These are phyloP conservation scores for Myotis findleyi DNA, from an alignment of 2,797 vertebrate genomes.

Conservation along the genomic window DNA sequence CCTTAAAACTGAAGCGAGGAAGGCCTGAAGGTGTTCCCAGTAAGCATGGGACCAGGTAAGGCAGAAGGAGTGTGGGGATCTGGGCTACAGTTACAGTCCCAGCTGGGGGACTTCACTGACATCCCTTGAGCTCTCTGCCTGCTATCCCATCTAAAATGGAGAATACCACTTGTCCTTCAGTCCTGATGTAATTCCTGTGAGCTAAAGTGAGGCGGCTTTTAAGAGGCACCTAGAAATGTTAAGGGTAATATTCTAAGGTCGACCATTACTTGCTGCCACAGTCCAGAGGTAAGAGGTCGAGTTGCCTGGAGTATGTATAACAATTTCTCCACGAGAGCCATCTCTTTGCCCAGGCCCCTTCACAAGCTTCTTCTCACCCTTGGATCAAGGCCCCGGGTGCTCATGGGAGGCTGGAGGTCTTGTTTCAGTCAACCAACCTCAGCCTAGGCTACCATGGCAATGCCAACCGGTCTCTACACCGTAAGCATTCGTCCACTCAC, in stretches of 20 bases:
- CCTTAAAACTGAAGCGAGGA: not conserved
- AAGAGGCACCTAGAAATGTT: not conserved
- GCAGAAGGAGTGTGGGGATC: not conserved
- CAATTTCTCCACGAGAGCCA: not conserved
- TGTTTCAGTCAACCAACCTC: too few species aligned
- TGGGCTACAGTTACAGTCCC: not conserved
- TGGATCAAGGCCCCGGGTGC: not conserved
- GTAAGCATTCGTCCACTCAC: not conserved
- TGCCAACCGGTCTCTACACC: accelerated
- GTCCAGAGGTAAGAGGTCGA: not conserved
- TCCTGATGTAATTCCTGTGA: not conserved
- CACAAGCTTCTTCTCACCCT: not conserved
- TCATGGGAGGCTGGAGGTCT: not conserved
- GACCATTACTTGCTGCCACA: not conserved
- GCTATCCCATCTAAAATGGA: not conserved
- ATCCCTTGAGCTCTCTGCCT: not conserved
- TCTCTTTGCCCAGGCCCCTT: not conserved
- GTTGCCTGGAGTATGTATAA: not conserved
- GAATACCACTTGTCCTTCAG: not conserved
- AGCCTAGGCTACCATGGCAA: not conserved
- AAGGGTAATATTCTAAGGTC: not conserved
- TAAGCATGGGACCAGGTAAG: not conserved
- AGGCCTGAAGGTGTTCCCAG: not conserved
- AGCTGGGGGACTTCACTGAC: not conserved
- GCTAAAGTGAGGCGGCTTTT: not conserved